Evolutionary conservation across 2,797 vertebrate genomes (phyloP).

Genomic region (Gymnothorax reevesii): DNA sequence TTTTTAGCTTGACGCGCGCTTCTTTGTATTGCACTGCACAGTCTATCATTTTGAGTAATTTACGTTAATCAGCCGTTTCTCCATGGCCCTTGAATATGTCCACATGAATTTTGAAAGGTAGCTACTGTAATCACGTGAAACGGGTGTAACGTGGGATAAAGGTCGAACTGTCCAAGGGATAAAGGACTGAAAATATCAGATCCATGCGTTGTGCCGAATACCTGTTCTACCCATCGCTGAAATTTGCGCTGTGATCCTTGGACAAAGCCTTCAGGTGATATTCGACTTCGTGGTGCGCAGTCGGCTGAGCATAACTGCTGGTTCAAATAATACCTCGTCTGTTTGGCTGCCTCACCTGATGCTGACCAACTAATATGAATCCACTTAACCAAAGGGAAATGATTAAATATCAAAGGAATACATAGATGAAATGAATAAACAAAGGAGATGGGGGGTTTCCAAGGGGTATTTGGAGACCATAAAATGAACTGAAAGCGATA

Average conservation of each 20-base stretch:
- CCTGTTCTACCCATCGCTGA: neutral
- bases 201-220: neutral
- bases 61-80: neutral
- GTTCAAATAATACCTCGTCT: neutral
- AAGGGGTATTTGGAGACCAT: neutral
- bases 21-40: neutral
- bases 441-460: neutral
- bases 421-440: neutral
- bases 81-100: neutral
- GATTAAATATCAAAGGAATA: neutral
- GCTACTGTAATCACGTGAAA: neutral
- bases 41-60: neutral
- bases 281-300: neutral
- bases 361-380: neutral
- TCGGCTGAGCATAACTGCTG: neutral
- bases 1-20: too few relatives aligned
- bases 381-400: neutral
- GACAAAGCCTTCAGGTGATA: neutral
- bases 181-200: neutral
- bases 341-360: too few relatives aligned
- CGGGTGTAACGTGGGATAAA: neutral
- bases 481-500: neutral
- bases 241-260: neutral
- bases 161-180: neutral
- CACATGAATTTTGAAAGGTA: neutral